Conservation (phyloP, 2,888 invertebrate genomes). For the Pandemis corylana region DNA sequence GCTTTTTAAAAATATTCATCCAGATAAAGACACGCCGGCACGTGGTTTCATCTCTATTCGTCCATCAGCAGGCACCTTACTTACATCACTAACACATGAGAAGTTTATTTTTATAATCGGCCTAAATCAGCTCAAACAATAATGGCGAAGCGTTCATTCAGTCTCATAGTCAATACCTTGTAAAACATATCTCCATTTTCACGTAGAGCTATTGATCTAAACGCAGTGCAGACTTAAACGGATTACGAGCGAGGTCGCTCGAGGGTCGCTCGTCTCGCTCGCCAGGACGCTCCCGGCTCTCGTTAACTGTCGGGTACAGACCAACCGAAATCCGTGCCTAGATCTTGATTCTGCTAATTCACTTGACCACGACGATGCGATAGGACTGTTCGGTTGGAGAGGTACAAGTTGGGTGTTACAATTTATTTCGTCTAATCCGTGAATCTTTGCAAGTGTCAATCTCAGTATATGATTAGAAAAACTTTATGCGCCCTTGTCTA, state of each 20-base stretch:
- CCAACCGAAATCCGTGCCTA: constrained; percentile 1
- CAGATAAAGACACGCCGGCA: no score
- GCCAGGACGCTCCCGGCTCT: constrained; percentile 2
- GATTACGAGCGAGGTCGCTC: constrained; percentile 24
- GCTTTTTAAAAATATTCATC: no score
- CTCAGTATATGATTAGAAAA: background rate
- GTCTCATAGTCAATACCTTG: background rate
- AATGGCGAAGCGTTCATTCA: background rate
- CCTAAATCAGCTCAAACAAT: background rate
- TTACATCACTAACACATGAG: no score
- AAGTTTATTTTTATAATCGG: background rate
- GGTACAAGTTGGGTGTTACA: background rate
- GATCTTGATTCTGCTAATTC: background rate
- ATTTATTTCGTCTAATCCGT: background rate
- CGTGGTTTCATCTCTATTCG: no score
- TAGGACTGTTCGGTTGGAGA: background rate
- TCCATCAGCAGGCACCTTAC: no score
- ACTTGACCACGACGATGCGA: background rate
- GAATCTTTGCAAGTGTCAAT: background rate
- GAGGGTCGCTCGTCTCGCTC: constrained; percentile 9
- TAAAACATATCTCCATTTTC: constrained; percentile 18
- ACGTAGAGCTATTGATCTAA: constrained; percentile 30
- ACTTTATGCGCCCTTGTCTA: no score
- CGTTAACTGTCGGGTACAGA: constrained; percentile 8
- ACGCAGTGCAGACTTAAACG: constrained; percentile 27